Evolutionary conservation across 2,113 vertebrate species (phyloP).

Genomic region (Sisor rabdophorus): DNA sequence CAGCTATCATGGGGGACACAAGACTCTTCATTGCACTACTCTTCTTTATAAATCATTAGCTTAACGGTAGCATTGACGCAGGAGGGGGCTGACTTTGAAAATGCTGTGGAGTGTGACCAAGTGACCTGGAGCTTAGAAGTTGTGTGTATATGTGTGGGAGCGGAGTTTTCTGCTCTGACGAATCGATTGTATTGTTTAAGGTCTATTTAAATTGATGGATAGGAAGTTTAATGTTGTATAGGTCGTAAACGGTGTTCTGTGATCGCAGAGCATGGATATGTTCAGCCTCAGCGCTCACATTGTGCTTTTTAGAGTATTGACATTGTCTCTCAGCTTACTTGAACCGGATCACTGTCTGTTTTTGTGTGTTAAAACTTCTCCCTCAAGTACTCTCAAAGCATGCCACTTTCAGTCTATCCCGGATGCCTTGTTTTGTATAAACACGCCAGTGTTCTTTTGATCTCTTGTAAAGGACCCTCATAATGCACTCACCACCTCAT

Average conservation of each 20-base stretch:
- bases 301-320: not conserved
- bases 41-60: conserved; percentile 23
- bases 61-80: not conserved
- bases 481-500: conserved; percentile 13
- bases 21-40: conserved; percentile 23
- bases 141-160: not conserved
- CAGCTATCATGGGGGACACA: not conserved
- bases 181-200: conserved; percentile 21
- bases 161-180: conserved; percentile 12
- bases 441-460: conserved; percentile 17
- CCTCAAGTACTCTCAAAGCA: conserved; percentile 14
- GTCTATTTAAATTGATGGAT: conserved; percentile 39
- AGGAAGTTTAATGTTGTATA: conserved; percentile 22
- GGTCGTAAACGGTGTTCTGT: conserved; percentile 27
- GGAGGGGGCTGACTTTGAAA: conserved; percentile 4
- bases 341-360: not conserved
- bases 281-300: conserved; percentile 3
- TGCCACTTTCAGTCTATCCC: not conserved
- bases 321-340: not conserved
- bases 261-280: not conserved
- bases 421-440: conserved; percentile 6
- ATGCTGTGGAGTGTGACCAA: conserved; percentile 21
- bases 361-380: conserved; percentile 8
- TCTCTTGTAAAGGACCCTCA: conserved; percentile 3
- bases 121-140: not conserved